Evolutionary conservation across 2,113 vertebrate genomes (phyloP), one percentile per base, ranked within the genome.

Genomic region (Platichthys flesus): DNA sequence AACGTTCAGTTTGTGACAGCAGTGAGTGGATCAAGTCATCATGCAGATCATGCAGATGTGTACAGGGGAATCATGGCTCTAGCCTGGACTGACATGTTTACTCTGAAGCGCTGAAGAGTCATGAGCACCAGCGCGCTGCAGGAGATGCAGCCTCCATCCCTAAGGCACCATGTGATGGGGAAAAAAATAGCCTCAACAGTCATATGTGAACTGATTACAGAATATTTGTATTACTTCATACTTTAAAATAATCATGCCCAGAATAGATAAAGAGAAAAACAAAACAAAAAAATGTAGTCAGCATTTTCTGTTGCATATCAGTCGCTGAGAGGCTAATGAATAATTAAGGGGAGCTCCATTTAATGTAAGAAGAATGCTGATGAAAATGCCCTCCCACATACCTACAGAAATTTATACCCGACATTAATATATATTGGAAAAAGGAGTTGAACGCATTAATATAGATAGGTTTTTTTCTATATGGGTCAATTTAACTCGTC

Each of bases 371-470:
- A 74, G 79, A 88, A 83, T 88, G 76, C 79, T 74, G 86, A 89
- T 84, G 79, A 91, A 71, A 89, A 90, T 80, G 67, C 76, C 85
- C 65, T 5, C 58, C 52, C 65, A 85, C 76, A 81, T 68, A 85
- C 81, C 59, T 79, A 77, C 79, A 81, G 71, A 88, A 83, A 90
- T 89, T 76, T 83, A 92, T 81, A 89, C 59, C 55, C 80, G 62
- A 26, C 78, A 93, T 93, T 91, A 92, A 93, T 93, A 93, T 93
- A 93, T 90, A 92, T 90, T 90, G 86, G 71, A 90, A 89, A 62
- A 81, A 79, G 37, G 82, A 85, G 76, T 64, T 82, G 52, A 84
- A 91, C 78, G 77, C 78, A 92, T 93, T 94, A 92, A 92, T 94
- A 93, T 94, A 94, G 73, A 92, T 93, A 75, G 88, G 42, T 81